Conservation (phyloP, 1,140 invertebrate genomes). For the Ganaspis sp. region DNA sequence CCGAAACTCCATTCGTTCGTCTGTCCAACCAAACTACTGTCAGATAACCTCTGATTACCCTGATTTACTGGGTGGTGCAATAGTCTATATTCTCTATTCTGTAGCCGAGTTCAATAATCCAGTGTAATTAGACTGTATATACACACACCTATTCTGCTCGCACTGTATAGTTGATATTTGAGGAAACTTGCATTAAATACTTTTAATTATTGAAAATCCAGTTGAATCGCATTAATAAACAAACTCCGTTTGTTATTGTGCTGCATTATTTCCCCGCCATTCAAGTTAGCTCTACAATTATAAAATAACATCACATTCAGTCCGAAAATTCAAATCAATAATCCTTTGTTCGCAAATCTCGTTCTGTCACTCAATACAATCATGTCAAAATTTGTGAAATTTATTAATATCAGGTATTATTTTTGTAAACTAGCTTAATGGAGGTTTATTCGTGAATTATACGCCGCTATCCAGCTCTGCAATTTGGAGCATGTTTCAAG, state of each 20-base stretch:
- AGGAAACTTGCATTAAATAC: background rate
- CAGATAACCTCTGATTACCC: constrained; percentile 60
- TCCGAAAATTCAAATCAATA: background rate
- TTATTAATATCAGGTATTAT: too few relatives aligned
- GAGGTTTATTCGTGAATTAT: too few relatives aligned
- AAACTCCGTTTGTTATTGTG: background rate
- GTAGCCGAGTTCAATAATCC: constrained; percentile 52
- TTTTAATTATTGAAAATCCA: background rate
- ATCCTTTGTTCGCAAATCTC: background rate
- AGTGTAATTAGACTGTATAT: constrained; percentile 48
- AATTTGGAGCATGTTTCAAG: too few relatives aligned
- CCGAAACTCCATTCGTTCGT: constrained; percentile 49
- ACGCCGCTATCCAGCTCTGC: too few relatives aligned
- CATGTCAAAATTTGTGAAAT: background rate
- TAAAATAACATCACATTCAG: background rate
- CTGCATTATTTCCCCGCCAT: background rate
- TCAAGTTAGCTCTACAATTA: background rate
- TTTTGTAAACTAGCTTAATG: too few relatives aligned
- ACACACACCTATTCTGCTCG: constrained; percentile 52
- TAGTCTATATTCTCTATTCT: constrained; percentile 46
- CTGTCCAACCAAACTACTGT: constrained; percentile 51
- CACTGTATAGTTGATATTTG: constrained; percentile 14
- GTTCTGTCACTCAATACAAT: background rate
- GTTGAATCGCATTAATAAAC: background rate
- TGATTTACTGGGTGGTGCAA: constrained; percentile 55